Evolutionary conservation across 2,113 vertebrate species (phyloP).

Genomic region (Pitta sordida): DNA sequence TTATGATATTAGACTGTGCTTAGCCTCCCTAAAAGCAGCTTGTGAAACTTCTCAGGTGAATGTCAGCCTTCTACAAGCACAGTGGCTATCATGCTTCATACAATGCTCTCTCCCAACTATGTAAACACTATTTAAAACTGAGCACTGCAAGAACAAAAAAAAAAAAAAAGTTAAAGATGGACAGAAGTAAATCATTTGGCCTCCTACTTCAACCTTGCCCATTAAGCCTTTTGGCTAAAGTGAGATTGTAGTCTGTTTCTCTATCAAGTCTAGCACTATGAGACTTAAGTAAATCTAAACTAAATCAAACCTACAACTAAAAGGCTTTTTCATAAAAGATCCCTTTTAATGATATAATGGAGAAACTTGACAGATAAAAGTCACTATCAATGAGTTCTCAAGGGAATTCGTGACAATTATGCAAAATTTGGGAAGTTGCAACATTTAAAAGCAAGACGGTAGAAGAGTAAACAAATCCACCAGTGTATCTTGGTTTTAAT

Average conservation of each 20-base stretch:
- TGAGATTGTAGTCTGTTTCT: neutral
- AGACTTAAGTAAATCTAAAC: neutral
- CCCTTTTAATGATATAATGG: neutral
- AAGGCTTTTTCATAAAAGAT: neutral
- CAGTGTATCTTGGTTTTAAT: neutral
- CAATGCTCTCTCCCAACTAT: neutral
- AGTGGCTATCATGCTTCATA: neutral
- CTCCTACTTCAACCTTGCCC: neutral
- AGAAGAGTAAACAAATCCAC: neutral
- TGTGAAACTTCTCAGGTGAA: neutral
- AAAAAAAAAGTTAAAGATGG: neutral
- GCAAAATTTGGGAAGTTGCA: neutral
- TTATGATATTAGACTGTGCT: neutral
- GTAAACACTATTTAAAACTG: neutral
- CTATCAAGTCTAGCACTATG: neutral
- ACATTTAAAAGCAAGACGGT: neutral
- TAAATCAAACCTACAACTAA: neutral
- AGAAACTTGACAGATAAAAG: neutral
- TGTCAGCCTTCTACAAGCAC: neutral
- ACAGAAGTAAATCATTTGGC: neutral
- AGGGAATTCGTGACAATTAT: neutral
- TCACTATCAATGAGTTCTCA: neutral
- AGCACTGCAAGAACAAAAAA: neutral
- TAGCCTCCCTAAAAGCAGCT: neutral
- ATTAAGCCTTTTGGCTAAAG: neutral